These are phyloP conservation scores for Aelia acuminata DNA, from an alignment of 2,888 invertebrate species.

Conservation along the genomic window DNA sequence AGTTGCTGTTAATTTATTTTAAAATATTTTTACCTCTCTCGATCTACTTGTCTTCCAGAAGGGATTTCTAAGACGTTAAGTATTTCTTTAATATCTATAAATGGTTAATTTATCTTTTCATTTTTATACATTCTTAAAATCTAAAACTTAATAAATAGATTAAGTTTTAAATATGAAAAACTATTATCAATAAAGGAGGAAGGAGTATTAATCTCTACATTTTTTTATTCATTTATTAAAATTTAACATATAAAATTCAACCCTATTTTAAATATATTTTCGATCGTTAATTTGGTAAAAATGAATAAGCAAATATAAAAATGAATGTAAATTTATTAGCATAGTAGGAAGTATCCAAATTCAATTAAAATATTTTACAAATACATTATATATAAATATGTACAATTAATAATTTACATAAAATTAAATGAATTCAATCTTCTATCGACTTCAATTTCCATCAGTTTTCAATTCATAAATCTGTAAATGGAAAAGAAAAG, in stretches of 20 bases:
- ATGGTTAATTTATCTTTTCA: too few species aligned
- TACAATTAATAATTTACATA: slow-evolving; percentile 22
- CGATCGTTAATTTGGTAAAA: too few species aligned
- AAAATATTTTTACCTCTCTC: too few species aligned
- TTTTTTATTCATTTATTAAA: background rate
- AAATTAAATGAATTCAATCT: background rate
- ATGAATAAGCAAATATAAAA: background rate
- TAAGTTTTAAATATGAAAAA: too few species aligned
- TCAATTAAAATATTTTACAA: slow-evolving; percentile 5
- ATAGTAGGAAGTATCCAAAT: background rate
- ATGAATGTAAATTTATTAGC: background rate
- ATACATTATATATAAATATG: slow-evolving; percentile 24
- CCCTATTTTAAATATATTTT: background rate
- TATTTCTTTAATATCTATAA: too few species aligned
- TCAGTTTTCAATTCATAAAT: slow-evolving; percentile 57
- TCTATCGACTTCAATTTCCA: background rate
- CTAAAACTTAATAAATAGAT: too few species aligned
- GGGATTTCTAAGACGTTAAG: too few species aligned
- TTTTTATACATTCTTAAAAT: too few species aligned
- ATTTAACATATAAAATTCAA: background rate
- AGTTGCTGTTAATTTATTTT: too few species aligned
- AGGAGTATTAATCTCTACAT: too few species aligned
- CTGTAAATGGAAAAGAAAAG: slow-evolving; percentile 14
- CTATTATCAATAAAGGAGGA: too few species aligned
- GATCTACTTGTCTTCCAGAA: too few species aligned